phyloP scores from a whole-genome alignment of 2,113 vertebrate species.

The Pterocles orientalis region DNA sequence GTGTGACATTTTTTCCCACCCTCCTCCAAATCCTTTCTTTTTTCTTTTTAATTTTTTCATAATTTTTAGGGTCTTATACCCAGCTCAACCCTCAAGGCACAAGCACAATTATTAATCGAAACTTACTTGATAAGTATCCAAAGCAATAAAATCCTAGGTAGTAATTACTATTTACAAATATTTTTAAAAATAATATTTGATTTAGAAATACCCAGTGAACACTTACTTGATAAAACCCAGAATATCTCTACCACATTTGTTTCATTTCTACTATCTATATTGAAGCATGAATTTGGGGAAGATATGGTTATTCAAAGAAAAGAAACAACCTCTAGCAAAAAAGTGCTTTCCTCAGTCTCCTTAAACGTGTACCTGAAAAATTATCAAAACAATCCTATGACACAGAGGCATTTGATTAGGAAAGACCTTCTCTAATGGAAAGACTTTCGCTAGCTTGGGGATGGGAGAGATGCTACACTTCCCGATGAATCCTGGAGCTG shows the following conservation, averaged over 20 bases:
- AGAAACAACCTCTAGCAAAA: not conserved
- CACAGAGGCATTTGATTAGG: not conserved
- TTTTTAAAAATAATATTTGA: not conserved
- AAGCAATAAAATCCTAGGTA: not conserved
- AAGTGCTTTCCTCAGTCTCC: not conserved
- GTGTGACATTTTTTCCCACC: not conserved
- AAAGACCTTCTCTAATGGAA: not conserved
- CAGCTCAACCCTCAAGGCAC: not conserved
- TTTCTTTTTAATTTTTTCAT: not conserved
- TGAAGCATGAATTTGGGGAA: not conserved
- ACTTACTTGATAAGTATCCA: not conserved
- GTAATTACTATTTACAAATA: not conserved
- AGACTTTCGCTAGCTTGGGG: not conserved
- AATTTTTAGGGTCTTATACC: not conserved
- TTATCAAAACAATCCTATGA: not conserved
- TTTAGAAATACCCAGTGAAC: not conserved
- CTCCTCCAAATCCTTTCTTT: not conserved
- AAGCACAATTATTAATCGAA: not conserved
- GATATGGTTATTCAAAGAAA: not conserved
- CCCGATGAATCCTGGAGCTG: not conserved
- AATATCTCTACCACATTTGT: not conserved
- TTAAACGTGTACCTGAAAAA: not conserved
- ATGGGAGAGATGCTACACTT: not conserved
- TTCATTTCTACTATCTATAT: not conserved
- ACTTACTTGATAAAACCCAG: not conserved